Evolutionary conservation across 2,888 invertebrate species (phyloP), one percentile per base, ranked within the genome.

Genomic region (Eurytoma californica): DNA sequence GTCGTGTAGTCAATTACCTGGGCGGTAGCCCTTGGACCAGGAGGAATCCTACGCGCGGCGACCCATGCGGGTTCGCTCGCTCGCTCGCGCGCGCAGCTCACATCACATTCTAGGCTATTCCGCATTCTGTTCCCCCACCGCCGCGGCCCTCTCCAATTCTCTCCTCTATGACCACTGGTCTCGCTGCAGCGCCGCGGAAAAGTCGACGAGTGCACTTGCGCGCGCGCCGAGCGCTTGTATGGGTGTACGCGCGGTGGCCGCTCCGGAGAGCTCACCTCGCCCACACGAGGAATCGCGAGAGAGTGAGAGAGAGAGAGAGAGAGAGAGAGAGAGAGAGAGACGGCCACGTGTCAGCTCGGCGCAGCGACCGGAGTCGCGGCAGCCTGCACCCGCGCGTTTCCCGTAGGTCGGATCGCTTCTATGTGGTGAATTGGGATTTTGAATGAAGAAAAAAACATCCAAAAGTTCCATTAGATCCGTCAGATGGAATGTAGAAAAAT

Each of bases 101-200:
- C 89, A 89, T 90, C 89, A 89, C 90, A 90, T 90, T 90, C 90
- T 90, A 90, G 90, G 90, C 90, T 90, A 90, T 90, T 90, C 90
- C 90, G 90, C 90, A 90, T 90, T 90, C 90, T 90, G 85, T 90
- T 90, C 90, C 86, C 90, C 90, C 89, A 87, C 90, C 83, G 72
- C 74, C 61, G 16, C 3, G 14, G 47, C 47, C 24, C 66, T 73
- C 65, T 55, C 77, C 76, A 72, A 82, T 84, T 84, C 84, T 86
- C 68, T 24, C 24, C 24, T 24, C 86, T 86, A 84, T 86, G 84
- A 87, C 86, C 87, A 88, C 86, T 83, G 85, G 85, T 85, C 24
- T 86, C 63, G 47, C n/a, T 9, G 28, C 60, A 30, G 49, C 49
- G 30, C 30, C 84, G 83, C 85, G 85, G 86, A 86, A 87, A 88